Base-by-base conservation (phyloP, 2,797 vertebrate species). In the Atherinosoma microstoma region DNA sequence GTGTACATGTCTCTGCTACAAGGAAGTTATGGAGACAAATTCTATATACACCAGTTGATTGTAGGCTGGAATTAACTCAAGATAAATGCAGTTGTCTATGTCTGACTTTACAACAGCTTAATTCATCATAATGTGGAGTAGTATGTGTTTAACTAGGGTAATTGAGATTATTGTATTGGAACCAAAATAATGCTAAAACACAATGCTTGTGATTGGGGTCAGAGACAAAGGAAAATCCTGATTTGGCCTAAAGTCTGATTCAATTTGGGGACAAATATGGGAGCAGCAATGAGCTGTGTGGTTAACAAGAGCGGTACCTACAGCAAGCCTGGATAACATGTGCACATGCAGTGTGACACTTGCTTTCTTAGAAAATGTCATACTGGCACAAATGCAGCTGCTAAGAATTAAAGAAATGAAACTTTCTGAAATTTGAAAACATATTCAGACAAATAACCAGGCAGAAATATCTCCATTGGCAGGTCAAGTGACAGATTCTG, bases 381-480 rank as follows among this genome's bases (percentile, higher is more conserved):
- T 22, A 35, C 56, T 73, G 62, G 64, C 73, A 84, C 64, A 66
- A 72, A 79, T 49, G 27, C 64, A 70, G 51, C 49, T 18, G 27
- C 73, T 53, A 64, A 79, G 79, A 78, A 84, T 69, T 76, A 86
- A 83, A 89, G 73, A 88, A 83, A 87, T 79, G 47, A 76, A 89
- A 84, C 45, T 66, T 82, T 70, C 67, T 76, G 64, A 81, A 77
- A 86, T 70, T 62, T 83, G 65, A 74, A 79, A 71, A 69, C 11
- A 78, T 67, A 65, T 83, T 84, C 72, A 83, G 67, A 65, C 78
- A 78, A 78, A 77, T 29, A 80, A 62, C 70, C 73, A 73, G 54
- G 60, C 58, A 72, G 67, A 85, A 85, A 77, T 78, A 76, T 76
- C 70, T 64, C 75, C 70, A 83, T 88, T 62, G 78, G 51, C 47